These are phyloP conservation scores for Callimorpha dominula DNA, from an alignment of 2,888 invertebrate species.

Conservation along the genomic window DNA sequence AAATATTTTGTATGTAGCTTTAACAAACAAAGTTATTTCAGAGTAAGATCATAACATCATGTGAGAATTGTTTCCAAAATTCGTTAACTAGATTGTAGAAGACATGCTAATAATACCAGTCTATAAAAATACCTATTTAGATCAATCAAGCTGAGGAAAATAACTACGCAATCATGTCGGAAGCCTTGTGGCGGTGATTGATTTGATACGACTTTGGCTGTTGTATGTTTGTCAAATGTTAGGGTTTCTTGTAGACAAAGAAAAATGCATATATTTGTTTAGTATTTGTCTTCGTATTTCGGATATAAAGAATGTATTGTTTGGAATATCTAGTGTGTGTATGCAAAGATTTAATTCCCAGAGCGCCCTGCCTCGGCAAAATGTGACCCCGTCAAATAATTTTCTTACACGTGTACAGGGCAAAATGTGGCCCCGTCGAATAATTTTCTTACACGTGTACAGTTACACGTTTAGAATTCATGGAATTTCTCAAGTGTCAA, in stretches of 20 bases:
- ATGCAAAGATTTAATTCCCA: too few relatives aligned
- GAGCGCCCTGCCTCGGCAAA: not conserved
- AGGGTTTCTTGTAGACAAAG: not conserved
- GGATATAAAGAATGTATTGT: too few relatives aligned
- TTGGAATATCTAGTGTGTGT: too few relatives aligned
- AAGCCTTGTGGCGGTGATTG: constrained; percentile 49
- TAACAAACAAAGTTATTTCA: not conserved
- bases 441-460: not conserved
- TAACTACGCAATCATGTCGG: constrained; percentile 52
- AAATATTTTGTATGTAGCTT: not conserved
- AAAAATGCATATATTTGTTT: not conserved
- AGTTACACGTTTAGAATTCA: too few relatives aligned
- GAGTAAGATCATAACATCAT: not conserved
- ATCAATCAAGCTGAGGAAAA: constrained; percentile 57
- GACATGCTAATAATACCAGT: constrained; percentile 30
- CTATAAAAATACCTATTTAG: constrained; percentile 21
- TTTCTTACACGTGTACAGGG: not conserved
- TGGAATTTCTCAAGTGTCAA: too few relatives aligned
- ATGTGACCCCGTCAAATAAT: not conserved
- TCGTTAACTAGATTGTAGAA: not conserved
- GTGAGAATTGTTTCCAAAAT: not conserved
- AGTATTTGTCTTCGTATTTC: too few relatives aligned
- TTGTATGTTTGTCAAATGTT: constrained; percentile 6
- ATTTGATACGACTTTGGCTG: constrained; percentile 22
- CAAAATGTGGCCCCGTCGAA: not conserved